Evolutionary conservation across 2,113 vertebrate species (phyloP).

Genomic region (Mola mola): DNA sequence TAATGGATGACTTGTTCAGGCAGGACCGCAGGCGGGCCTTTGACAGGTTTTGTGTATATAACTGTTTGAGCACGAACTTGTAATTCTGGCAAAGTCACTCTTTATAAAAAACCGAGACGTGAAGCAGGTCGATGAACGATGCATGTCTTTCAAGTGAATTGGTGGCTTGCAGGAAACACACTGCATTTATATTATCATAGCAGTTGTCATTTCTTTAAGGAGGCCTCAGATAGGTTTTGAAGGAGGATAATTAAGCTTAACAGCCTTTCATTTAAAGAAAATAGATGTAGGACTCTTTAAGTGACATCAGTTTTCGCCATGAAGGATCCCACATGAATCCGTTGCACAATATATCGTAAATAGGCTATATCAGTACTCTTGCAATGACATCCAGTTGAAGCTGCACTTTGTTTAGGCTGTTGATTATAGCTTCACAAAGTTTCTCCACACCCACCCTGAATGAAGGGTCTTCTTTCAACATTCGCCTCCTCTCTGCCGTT

Average conservation of each 20-base stretch:
- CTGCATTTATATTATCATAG: background rate
- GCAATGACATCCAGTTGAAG: too few species aligned
- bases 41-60: constrained; percentile 30
- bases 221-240: background rate
- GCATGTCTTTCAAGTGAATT: background rate
- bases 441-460: too few species aligned
- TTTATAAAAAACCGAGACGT: background rate
- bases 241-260: background rate
- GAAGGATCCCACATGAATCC: too few species aligned
- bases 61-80: constrained; percentile 17
- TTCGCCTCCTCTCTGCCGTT: too few species aligned
- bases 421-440: too few species aligned
- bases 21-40: constrained; percentile 55
- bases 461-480: too few species aligned
- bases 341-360: too few species aligned
- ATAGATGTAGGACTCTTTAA: background rate
- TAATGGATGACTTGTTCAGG: constrained; percentile 75
- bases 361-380: too few species aligned
- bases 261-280: background rate
- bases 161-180: background rate
- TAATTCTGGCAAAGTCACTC: constrained; percentile 4
- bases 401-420: too few species aligned
- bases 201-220: background rate
- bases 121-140: background rate
- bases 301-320: too few species aligned